Base-by-base conservation (phyloP, 2,797 vertebrate species). In the Syngnathus rostellatus region DNA sequence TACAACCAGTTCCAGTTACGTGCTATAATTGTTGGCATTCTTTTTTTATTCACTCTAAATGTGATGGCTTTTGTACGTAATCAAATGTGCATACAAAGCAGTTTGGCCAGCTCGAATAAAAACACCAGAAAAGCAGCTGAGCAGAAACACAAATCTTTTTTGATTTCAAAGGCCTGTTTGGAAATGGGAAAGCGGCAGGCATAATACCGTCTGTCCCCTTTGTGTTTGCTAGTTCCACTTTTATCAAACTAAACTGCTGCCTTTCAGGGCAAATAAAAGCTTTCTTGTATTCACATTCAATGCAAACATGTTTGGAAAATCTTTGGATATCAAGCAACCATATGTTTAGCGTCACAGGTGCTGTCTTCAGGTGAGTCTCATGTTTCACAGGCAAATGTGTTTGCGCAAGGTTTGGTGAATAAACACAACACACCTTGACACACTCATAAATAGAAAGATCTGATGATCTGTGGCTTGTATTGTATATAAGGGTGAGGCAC, bases 401-500 rank as follows among this genome's bases (percentile, higher is more conserved):
- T 53, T 21, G 19, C 59, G 43, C 41, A 65, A 4, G 74, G 19
- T 68, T 39, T 64, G 50, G 66, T 77, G 84, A 85, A 83, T 85
- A 84, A 62, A 62, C 60, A 23, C 40, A 67, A 62, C 58, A 63
- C 16, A 21, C 25, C 14, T 63, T 2, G 17, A 67, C 76, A 43
- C 64, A 55, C 46, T 58, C 69, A 53, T 31, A 67, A 31, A 59
- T 63, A 60, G 70, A 69, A 75, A 71, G 60, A 61, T 60, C 66
- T 66, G 70, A 76, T 81, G 77, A 73, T n/a, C 19, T 12, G 64
- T 45, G 63, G 72, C 71, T 62, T 80, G 85, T 79, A 83, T 80
- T 84, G 73, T 31, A 31, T 31, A 80, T 64, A 70, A 73, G 73
- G 71, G 79, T 86, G 87, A 89, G 69, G 88, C 87, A 87, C 79